Evolutionary conservation across 2,797 vertebrate species (phyloP).

Genomic region (Microhierax caerulescens): DNA sequence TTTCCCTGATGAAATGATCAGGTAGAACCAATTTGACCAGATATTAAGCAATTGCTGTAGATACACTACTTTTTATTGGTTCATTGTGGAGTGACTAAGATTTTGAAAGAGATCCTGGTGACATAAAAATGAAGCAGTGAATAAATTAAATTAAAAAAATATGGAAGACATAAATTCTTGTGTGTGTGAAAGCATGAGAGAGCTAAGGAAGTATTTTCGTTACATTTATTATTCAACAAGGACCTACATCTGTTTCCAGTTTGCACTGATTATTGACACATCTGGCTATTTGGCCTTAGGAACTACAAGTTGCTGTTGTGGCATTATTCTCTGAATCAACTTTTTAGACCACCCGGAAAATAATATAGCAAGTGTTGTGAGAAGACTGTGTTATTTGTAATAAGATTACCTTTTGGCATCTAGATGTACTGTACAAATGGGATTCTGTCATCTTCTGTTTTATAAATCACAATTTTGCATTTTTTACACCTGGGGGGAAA

Average conservation of each 20-base stretch:
- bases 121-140: slow-evolving; percentile 19
- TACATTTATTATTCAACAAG: slow-evolving; percentile 81
- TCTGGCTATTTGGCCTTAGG: slow-evolving; percentile 82
- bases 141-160: slow-evolving; percentile 65
- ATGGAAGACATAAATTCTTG: slow-evolving; percentile 72
- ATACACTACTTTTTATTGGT: slow-evolving; percentile 17
- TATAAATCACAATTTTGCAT: slow-evolving; percentile 70
- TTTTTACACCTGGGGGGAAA: slow-evolving; percentile 77
- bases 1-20: slow-evolving; percentile 1
- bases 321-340: slow-evolving; percentile 82
- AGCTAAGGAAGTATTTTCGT: slow-evolving; percentile 81
- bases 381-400: slow-evolving; percentile 75
- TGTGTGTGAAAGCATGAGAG: slow-evolving; percentile 73
- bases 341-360: slow-evolving; percentile 83
- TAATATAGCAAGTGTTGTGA: slow-evolving; percentile 74
- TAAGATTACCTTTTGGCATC: slow-evolving; percentile 79
- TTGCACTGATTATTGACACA: slow-evolving; percentile 85
- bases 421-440: slow-evolving; percentile 60
- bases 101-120: slow-evolving; percentile 34
- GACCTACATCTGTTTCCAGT: slow-evolving; percentile 83
- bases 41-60: slow-evolving; percentile 19
- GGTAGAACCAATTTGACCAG: slow-evolving; percentile 1
- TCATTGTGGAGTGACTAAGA: slow-evolving; percentile 33
- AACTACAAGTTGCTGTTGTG: slow-evolving; percentile 80
- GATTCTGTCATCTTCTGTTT: slow-evolving; percentile 71